Evolutionary conservation across 2,113 vertebrate species (phyloP), one percentile per base, ranked within the genome.

Genomic region (Okapia johnstoni): DNA sequence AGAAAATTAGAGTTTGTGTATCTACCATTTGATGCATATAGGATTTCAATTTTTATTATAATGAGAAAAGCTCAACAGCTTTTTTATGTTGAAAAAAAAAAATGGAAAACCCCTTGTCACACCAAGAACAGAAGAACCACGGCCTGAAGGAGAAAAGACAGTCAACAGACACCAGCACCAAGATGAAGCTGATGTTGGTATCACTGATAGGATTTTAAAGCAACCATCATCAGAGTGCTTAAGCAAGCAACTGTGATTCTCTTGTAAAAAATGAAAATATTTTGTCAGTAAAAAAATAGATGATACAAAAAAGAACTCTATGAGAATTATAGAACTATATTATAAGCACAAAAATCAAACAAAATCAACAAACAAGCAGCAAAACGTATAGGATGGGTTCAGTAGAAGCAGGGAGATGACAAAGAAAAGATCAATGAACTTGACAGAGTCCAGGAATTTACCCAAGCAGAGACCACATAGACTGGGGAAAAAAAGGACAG

Each of bases 1-100:
- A 99, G 99, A 99, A 99, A 99, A 99, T 99, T 99, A 99, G 99
- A 99, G 73, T 99, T 99, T 99, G 98, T 99, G 98, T 99, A 98
- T 98, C 98, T 98, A 99, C 98, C 98, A 98, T 99, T 99, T 98
- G 98, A 98, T 98, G 99, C 97, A 98, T 95, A 98, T 97, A 99
- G 95, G 92, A 96, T 98, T 97, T 98, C 70, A 85, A 86, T 96
- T 98, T 98, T 97, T 93, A 16, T 98, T 98, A 96, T 96, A 97
- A 87, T 87, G 98, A 98, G 96, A 76, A 97, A 98, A 63, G 5
- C 30, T 63, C 60, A 97, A 98, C 98, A 63, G 13, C 19, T 50
- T 14, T 66, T 88, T 88, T 19, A 50, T 19, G 61, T 54, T 36
- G n/a, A n/a, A 33, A n/a, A n/a, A 87, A 84, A 50, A 81, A 36